Evolutionary conservation across 2,888 invertebrate species (phyloP).

Genomic region (Tryphoninae sp.): DNA sequence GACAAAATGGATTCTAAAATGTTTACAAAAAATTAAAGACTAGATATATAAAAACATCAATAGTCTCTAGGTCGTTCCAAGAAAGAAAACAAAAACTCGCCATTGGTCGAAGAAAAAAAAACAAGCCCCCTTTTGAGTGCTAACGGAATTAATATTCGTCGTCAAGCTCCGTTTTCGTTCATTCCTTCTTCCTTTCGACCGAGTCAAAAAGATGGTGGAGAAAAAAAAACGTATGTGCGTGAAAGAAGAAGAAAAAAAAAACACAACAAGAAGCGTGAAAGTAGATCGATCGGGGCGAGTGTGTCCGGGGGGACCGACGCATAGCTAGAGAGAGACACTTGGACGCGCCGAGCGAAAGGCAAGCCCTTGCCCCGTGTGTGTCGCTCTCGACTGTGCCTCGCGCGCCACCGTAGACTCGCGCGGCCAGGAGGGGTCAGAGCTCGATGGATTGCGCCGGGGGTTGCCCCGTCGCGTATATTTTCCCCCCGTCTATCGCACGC

Average conservation of each 20-base stretch:
- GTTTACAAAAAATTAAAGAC: no score
- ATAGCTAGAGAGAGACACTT: constrained; percentile 62
- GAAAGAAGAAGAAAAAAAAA: constrained; percentile 37
- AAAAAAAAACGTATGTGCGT: constrained; percentile 50
- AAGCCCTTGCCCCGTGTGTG: constrained; percentile 47
- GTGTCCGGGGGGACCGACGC: constrained; percentile 65
- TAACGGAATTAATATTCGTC: no score
- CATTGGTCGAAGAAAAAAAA: background rate
- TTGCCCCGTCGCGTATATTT: constrained; percentile 56
- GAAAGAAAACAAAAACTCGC: background rate
- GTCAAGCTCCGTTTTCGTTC: background rate
- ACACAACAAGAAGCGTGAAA: constrained; percentile 48
- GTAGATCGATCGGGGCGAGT: constrained; percentile 64
- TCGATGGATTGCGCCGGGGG: constrained; percentile 66
- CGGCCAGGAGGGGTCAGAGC: constrained; percentile 66
- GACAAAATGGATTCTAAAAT: background rate
- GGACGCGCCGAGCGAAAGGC: constrained; percentile 61
- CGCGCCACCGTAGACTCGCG: constrained; percentile 52
- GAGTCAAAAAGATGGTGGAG: constrained; percentile 28
- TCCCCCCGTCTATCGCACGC: constrained; percentile 18
- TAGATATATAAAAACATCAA: background rate
- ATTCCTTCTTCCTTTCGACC: background rate
- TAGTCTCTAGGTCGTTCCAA: background rate
- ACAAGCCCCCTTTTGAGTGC: background rate
- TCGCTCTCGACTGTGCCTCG: constrained; percentile 24